These are phyloP conservation scores for Amblyjoppa fuscipennis DNA, from an alignment of 2,888 invertebrate genomes.

Conservation along the genomic window DNA sequence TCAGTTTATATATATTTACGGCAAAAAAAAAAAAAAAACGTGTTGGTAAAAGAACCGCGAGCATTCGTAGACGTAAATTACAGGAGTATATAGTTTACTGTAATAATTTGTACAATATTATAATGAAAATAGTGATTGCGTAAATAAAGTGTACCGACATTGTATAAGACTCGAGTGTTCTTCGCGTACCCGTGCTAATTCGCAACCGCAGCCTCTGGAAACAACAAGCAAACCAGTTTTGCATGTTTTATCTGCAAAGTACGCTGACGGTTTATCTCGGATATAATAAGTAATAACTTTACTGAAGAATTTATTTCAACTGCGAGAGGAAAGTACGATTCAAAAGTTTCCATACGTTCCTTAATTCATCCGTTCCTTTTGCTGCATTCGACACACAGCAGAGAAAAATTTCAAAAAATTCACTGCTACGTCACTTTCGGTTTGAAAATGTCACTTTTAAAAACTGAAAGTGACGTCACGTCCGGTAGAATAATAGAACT, in stretches of 20 bases:
- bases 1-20: conserved; percentile 58
- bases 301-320: no score
- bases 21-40: conserved; percentile 61
- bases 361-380: no score
- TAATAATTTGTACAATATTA: conserved; percentile 85
- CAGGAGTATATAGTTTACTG: conserved; percentile 84
- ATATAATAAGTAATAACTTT: no score
- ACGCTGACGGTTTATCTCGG: not conserved
- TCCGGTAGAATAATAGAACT: not conserved
- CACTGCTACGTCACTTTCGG: no score
- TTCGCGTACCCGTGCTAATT: not conserved
- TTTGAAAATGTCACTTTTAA: no score
- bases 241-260: not conserved
- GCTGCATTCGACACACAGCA: no score
- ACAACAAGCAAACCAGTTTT: not conserved
- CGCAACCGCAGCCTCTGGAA: not conserved
- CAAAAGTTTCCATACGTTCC: no score
- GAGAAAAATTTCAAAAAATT: no score
- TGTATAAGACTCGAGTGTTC: conserved; percentile 74
- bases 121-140: conserved; percentile 80
- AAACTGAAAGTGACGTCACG: no score
- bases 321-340: no score
- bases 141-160: conserved; percentile 84
- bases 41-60: conserved; percentile 81
- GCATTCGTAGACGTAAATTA: conserved; percentile 83